phyloP scores from a whole-genome alignment of 2,113 vertebrate genomes.

The western clawed frog (Xenopus tropicalis) region UCB_Xtro_10.0 CM004450.2:68016501-68017000 shows the following conservation, averaged over 20 bases:
- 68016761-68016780: conserved; percentile 36
- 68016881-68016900: conserved; percentile 2
- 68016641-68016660: too few relatives aligned
- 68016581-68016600: too few relatives aligned
- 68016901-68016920: conserved; percentile 33
- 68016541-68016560: too few relatives aligned
- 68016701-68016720: conserved; percentile 36
- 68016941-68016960: conserved; percentile 16
- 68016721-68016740: conserved; percentile 24
- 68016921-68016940: conserved; percentile 33
- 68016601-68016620: too few relatives aligned
- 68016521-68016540: too few relatives aligned
- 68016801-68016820: conserved; percentile 30
- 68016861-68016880: conserved; percentile 23
- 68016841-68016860: conserved; percentile 33
- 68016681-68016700: conserved; percentile 12
- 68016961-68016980: conserved; percentile 38
- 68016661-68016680: conserved; percentile 7
- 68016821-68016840: conserved; percentile 41
- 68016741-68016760: conserved; percentile 40
- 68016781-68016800: conserved; percentile 35
- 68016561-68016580: too few relatives aligned
- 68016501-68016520: too few relatives aligned
- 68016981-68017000: conserved; percentile 25
- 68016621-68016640: too few relatives aligned